Evolutionary conservation across 2,113 vertebrate species (phyloP).

Genomic region (Mellivora capensis): DNA sequence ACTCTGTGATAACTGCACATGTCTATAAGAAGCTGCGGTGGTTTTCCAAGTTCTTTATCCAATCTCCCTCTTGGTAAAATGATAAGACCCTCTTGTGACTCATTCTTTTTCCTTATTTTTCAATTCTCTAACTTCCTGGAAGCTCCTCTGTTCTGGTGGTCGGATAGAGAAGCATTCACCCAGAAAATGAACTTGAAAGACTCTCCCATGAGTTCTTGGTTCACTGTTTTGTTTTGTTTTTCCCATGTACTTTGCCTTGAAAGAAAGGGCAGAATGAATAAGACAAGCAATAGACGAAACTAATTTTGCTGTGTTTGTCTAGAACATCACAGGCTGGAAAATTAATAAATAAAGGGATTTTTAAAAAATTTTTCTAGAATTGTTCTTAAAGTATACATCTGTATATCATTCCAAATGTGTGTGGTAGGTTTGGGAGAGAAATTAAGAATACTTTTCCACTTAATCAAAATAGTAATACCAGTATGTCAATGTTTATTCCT

Average conservation of each 20-base stretch:
- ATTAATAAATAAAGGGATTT: background rate
- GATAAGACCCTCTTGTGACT: conserved; percentile 28
- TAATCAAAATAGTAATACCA: background rate
- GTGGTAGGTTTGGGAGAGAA: background rate
- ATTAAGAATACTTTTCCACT: background rate
- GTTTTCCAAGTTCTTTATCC: conserved; percentile 16
- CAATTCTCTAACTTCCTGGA: conserved; percentile 42
- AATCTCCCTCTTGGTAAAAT: background rate
- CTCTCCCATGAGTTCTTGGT: conserved; percentile 20
- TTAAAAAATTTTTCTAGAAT: background rate
- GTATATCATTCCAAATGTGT: background rate
- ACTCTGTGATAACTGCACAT: background rate
- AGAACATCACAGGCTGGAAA: background rate
- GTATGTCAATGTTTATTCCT: background rate
- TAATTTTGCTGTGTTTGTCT: background rate
- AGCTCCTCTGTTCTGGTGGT: conserved; percentile 33
- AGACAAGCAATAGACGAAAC: background rate
- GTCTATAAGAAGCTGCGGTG: background rate
- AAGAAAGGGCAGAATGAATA: conserved; percentile 12
- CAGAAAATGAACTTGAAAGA: conserved; percentile 40
- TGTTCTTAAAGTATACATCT: background rate
- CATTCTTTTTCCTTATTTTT: conserved; percentile 36
- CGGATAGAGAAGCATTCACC: conserved; percentile 22
- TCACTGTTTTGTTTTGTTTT: conserved; percentile 49
- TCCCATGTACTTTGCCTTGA: conserved; percentile 4